Percentiles rank a stretch among this genome's conserved stretches.
phyloP scores from a whole-genome alignment of 2,888 invertebrate genomes.

The Hirudinaria manillensis region DNA sequence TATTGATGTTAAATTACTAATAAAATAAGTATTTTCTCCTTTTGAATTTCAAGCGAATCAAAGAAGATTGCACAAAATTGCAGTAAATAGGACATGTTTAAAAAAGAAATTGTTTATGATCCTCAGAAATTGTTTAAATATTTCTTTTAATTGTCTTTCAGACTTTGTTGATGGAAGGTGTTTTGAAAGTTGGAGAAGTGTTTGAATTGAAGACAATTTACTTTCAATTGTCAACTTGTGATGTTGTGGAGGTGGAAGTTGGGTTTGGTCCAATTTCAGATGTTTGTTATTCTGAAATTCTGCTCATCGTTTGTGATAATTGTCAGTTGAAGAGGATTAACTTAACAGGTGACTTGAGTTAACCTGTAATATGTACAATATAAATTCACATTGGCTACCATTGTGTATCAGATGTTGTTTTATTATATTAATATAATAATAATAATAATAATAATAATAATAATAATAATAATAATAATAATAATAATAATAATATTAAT shows the following conservation, averaged over 20 bases:
- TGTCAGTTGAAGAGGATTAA: constrained; percentile 50
- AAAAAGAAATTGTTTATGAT: no score
- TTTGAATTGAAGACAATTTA: constrained; percentile 52
- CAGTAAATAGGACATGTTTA: no score
- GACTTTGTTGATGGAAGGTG: constrained; percentile 5
- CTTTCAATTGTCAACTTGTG: constrained; percentile 46
- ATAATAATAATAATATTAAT: neutral
- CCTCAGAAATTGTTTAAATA: neutral
- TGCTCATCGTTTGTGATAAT: constrained; percentile 54
- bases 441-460: no score
- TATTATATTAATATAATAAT: no score
- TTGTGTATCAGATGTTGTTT: neutral
- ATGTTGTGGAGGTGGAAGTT: constrained; percentile 48
- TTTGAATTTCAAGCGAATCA: no score
- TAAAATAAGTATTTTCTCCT: no score
- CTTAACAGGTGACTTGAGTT: constrained; percentile 45
- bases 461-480: no score
- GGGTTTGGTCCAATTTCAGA: constrained; percentile 47
- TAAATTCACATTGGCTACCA: neutral
- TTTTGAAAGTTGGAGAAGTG: constrained; percentile 32
- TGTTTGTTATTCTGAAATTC: constrained; percentile 44
- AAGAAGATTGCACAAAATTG: no score
- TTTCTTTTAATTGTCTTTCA: neutral
- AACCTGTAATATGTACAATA: neutral
- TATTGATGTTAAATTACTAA: no score